Evolutionary conservation across 2,113 vertebrate genomes (phyloP).

Genomic region (Microtus pennsylvanicus): DNA sequence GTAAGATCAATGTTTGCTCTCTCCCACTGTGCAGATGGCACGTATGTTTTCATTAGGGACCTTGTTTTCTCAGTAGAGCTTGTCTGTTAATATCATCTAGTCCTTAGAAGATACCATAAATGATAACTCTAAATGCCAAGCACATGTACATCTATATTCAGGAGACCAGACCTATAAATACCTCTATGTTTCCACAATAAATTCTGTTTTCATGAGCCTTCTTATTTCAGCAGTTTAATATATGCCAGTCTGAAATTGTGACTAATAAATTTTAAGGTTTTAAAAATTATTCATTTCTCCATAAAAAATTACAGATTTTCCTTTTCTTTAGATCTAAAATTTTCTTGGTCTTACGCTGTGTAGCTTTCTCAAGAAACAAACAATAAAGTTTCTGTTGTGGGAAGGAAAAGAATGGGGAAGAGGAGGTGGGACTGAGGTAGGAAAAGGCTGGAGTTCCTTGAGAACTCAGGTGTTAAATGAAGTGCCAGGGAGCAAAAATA

Average conservation of each 20-base stretch:
- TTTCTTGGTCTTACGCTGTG: neutral
- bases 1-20: neutral
- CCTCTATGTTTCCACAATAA: neutral
- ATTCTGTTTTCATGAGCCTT: neutral
- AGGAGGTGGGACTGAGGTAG: neutral
- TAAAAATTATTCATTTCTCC: neutral
- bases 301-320: neutral
- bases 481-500: neutral
- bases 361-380: neutral
- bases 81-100: neutral
- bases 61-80: neutral
- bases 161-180: neutral
- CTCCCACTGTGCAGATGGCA: neutral
- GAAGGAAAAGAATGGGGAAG: neutral
- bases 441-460: neutral
- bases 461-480: neutral
- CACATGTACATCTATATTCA: neutral
- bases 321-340: neutral
- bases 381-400: neutral
- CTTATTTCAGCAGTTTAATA: neutral
- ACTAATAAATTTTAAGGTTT: neutral
- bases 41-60: neutral
- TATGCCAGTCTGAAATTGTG: neutral
- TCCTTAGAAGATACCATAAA: neutral
- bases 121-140: neutral